Percentiles rank a stretch among this genome's conserved stretches.
Conservation (phyloP, 1,140 invertebrate species). For the Hylaeus anthracinus region DNA sequence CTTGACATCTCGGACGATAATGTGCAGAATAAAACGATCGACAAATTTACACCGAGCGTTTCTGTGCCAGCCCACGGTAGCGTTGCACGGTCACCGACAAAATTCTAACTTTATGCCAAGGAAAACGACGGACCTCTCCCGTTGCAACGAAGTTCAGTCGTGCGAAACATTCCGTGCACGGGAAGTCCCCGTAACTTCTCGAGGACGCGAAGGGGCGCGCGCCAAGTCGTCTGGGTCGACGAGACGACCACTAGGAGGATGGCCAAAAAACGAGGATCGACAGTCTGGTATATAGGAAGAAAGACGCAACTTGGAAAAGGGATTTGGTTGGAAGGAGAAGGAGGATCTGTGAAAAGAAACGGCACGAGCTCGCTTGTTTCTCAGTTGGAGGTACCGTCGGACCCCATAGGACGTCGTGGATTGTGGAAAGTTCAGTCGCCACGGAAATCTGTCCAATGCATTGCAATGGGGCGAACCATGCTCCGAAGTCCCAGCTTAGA, state of each 20-base stretch:
- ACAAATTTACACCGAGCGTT: neutral
- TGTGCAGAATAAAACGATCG: conserved; percentile 10
- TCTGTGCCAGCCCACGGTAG: neutral
- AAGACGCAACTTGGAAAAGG: neutral
- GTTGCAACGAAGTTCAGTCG: neutral
- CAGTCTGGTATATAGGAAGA: neutral
- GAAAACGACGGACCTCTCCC: neutral
- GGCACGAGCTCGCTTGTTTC: conserved; percentile 19
- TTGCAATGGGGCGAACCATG: neutral
- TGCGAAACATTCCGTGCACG: conserved; percentile 4
- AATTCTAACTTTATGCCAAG: conserved; percentile 22
- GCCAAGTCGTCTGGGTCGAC: conserved; percentile 46
- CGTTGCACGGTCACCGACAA: neutral
- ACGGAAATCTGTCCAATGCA: conserved; percentile 11
- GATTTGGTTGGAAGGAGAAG: too few relatives aligned
- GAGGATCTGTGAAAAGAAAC: neutral
- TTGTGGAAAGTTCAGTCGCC: neutral
- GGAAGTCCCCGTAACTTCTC: conserved; percentile 19
- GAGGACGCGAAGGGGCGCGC: conserved; percentile 42
- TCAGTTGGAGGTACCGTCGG: conserved; percentile 43
- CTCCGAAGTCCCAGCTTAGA: too few relatives aligned
- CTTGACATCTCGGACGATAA: conserved; percentile 2
- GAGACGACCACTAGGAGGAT: conserved; percentile 12
- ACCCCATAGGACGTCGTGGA: conserved; percentile 31
- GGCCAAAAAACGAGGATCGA: conserved; percentile 23